phyloP scores from a whole-genome alignment of 2,113 vertebrate genomes.

The Apodemus speciosus region DNA sequence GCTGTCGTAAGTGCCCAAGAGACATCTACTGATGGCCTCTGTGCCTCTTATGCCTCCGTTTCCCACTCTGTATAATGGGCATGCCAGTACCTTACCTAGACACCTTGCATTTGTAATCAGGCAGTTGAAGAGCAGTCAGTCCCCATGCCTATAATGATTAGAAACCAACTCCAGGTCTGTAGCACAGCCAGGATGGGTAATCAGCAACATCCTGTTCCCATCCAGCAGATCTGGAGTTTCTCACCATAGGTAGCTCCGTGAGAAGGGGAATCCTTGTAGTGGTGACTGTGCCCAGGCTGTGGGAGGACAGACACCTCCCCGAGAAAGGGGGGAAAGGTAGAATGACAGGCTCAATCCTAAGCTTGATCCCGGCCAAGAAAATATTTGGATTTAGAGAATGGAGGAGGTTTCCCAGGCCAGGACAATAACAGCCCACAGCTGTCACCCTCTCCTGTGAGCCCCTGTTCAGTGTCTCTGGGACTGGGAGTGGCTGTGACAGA shows the following conservation, averaged over 20 bases:
- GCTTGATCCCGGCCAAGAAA: slow-evolving; percentile 72
- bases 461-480: slow-evolving; percentile 33
- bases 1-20: background rate
- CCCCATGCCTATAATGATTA: background rate
- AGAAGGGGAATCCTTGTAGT: slow-evolving; percentile 1
- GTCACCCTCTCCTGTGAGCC: slow-evolving; percentile 24
- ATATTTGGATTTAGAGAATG: slow-evolving; percentile 70
- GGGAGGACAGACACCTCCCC: slow-evolving; percentile 17
- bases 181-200: background rate
- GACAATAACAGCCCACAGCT: slow-evolving; percentile 70
- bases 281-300: background rate
- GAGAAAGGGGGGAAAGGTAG: slow-evolving; percentile 45
- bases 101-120: background rate
- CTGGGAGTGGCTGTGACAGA: background rate
- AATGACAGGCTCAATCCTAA: slow-evolving; percentile 38
- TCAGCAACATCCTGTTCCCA: slow-evolving; percentile 15
- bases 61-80: slow-evolving; percentile 50
- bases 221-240: slow-evolving; percentile 55
- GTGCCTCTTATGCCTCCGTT: background rate
- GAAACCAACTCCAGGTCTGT: background rate
- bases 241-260: slow-evolving; percentile 44
- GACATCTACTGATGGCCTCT: background rate
- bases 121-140: background rate
- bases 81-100: background rate
- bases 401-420: slow-evolving; percentile 67